Conservation (phyloP, 1,140 invertebrate genomes). For the Zaprionus davidi region DNA sequence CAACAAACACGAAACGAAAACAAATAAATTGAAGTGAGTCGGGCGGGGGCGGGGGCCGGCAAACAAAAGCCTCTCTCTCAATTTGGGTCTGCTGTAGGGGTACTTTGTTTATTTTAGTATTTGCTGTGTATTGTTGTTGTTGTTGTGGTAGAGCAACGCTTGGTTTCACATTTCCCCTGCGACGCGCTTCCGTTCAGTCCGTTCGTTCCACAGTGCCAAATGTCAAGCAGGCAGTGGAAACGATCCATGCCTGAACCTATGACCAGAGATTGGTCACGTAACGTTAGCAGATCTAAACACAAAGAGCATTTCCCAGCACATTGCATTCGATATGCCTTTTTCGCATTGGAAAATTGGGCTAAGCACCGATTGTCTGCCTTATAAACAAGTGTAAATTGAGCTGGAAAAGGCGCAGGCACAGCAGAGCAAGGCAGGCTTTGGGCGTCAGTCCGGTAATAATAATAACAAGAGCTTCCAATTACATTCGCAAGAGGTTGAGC, state of each 20-base stretch:
- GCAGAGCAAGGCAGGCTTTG: conserved; percentile 43
- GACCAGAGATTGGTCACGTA: conserved; percentile 21
- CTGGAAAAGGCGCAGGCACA: conserved; percentile 56
- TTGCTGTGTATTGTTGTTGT: conserved; percentile 20
- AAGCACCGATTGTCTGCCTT: conserved; percentile 51
- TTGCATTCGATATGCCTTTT: conserved; percentile 43
- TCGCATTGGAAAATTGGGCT: conserved; percentile 62
- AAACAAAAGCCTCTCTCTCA: conserved; percentile 9
- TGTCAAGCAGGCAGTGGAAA: conserved; percentile 50
- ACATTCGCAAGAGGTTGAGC: conserved; percentile 50
- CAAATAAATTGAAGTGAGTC: neutral
- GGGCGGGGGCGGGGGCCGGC: neutral
- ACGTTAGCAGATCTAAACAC: neutral
- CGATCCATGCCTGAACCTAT: conserved; percentile 11
- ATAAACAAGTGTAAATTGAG: conserved; percentile 74
- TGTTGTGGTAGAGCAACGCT: conserved; percentile 57
- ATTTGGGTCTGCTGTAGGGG: conserved; percentile 1
- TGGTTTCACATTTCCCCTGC: conserved; percentile 75
- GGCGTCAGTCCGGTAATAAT: conserved; percentile 25
- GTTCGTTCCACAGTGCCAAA: conserved; percentile 26
- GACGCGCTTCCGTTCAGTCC: conserved; percentile 56
- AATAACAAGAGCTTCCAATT: conserved; percentile 62
- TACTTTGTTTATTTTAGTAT: conserved; percentile 56
- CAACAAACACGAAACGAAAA: conserved; percentile 1
- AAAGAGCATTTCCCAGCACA: conserved; percentile 17